Percentiles rank a stretch among this genome's conserved stretches.
Evolutionary conservation across 2,113 vertebrate species (phyloP).

Genomic region (Varanus salvator): DNA sequence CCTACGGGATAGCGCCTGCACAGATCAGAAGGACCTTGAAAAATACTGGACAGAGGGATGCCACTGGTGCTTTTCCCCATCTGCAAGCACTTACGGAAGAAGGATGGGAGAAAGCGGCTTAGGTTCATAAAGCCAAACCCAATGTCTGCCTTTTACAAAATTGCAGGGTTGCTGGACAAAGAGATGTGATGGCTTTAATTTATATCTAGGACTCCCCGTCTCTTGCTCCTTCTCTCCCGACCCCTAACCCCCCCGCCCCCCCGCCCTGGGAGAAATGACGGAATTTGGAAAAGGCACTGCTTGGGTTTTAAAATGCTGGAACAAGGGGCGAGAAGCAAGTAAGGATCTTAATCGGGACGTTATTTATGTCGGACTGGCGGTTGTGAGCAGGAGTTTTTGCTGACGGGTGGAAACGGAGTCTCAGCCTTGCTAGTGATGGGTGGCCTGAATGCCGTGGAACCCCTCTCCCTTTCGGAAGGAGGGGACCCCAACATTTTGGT

Average conservation of each 20-base stretch:
- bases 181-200: constrained; percentile 66
- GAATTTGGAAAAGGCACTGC: constrained; percentile 24
- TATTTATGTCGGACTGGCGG: background rate
- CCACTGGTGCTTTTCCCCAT: constrained; percentile 47
- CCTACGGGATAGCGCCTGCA: constrained; percentile 40
- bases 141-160: constrained; percentile 65
- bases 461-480: background rate
- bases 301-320: background rate
- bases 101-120: constrained; percentile 38
- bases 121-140: constrained; percentile 59
- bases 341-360: fast-evolving
- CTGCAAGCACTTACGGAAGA: constrained; percentile 52
- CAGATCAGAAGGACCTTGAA: constrained; percentile 51
- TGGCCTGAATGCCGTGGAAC: background rate
- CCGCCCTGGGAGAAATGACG: background rate
- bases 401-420: background rate
- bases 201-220: constrained; percentile 44
- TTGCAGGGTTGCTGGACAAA: constrained; percentile 65
- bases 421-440: background rate
- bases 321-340: background rate
- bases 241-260: background rate
- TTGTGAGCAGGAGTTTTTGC: background rate
- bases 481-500: constrained; percentile 23
- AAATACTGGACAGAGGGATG: constrained; percentile 1
- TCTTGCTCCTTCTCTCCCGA: background rate